phyloP scores from a whole-genome alignment of 1,140 invertebrate species.

The Heliconius hewitsoni region DNA sequence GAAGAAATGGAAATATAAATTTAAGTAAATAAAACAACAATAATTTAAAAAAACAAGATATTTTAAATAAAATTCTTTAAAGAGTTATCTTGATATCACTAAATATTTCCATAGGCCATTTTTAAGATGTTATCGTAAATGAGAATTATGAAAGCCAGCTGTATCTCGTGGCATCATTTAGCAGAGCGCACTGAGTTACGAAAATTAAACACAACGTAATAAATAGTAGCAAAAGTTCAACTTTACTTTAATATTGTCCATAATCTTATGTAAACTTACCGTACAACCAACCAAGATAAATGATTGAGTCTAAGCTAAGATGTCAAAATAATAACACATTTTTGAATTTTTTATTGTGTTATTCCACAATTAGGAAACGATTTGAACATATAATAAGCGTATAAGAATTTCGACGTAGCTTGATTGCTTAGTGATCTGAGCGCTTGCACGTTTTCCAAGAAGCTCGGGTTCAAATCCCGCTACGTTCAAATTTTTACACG shows the following conservation, averaged over 20 bases:
- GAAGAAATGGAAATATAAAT: too few relatives aligned
- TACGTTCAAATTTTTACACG: too few relatives aligned
- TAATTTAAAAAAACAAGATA: too few relatives aligned
- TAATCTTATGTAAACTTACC: not conserved
- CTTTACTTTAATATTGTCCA: not conserved
- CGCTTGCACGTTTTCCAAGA: too few relatives aligned
- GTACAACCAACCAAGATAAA: not conserved
- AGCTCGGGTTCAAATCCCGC: too few relatives aligned
- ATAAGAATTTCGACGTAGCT: too few relatives aligned
- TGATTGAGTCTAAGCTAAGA: not conserved
- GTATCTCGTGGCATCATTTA: slow-evolving; percentile 45
- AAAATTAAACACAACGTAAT: slow-evolving; percentile 9
- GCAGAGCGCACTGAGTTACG: slow-evolving; percentile 34
- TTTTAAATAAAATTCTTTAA: too few relatives aligned
- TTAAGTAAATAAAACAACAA: too few relatives aligned
- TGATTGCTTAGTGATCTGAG: too few relatives aligned
- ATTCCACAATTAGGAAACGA: too few relatives aligned
- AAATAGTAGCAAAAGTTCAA: not conserved
- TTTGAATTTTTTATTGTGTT: not conserved
- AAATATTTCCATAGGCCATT: slow-evolving; percentile 40
- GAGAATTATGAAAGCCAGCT: slow-evolving; percentile 50
- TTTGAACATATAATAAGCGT: too few relatives aligned
- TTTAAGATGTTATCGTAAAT: slow-evolving; percentile 40
- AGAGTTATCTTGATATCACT: slow-evolving; percentile 19
- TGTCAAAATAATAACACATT: not conserved